Conservation (phyloP, 1,140 invertebrate species). For the Apis cerana region DNA sequence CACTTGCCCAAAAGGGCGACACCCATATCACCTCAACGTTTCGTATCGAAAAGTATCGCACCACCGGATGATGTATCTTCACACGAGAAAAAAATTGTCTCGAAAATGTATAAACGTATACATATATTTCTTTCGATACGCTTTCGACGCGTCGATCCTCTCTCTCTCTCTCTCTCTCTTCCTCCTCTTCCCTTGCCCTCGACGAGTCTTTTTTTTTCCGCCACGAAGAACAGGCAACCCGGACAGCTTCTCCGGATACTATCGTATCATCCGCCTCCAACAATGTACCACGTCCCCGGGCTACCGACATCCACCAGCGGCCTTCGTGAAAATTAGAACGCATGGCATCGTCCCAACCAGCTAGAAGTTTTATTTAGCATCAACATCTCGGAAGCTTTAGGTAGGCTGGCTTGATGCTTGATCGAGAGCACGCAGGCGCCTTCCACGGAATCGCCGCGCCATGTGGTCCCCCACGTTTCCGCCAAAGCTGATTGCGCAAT, state of each 20-base stretch:
- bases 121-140: too few relatives aligned
- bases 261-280: slow-evolving; percentile 36
- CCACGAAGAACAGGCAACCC: slow-evolving; percentile 37
- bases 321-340: slow-evolving; percentile 78
- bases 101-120: too few relatives aligned
- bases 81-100: too few relatives aligned
- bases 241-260: slow-evolving; percentile 41
- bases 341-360: slow-evolving; percentile 78
- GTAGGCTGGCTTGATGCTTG: too few relatives aligned
- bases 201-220: not conserved
- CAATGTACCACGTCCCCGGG: slow-evolving; percentile 59
- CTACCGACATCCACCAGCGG: slow-evolving; percentile 52
- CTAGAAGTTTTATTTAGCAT: slow-evolving; percentile 81
- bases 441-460: not conserved
- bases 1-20: slow-evolving; percentile 74
- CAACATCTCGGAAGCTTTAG: slow-evolving; percentile 61
- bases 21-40: slow-evolving; percentile 71
- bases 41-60: slow-evolving; percentile 69
- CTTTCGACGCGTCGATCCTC: not conserved
- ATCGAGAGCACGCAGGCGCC: not conserved
- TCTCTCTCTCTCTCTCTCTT: not conserved
- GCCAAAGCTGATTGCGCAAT: slow-evolving; percentile 5
- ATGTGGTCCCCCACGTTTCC: slow-evolving; percentile 18
- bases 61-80: not conserved
- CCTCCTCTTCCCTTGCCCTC: too few relatives aligned